These are phyloP conservation scores for Orbicella faveolata DNA, from an alignment of 64 coral and sea anemone species.

Conservation along the genomic window DNA sequence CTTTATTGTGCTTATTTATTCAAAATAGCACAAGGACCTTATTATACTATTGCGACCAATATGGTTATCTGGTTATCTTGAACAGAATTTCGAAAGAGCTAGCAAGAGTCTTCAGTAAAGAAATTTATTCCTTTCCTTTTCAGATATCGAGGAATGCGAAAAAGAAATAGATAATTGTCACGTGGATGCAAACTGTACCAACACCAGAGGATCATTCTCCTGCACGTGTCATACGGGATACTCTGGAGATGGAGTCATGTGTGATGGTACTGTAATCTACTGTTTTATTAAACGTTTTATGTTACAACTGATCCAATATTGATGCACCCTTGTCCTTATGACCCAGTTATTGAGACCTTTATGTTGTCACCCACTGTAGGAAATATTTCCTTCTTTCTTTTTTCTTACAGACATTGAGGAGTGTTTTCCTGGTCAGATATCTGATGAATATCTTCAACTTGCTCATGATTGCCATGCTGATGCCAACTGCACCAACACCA, in stretches of 20 bases:
- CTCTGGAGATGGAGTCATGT: conserved; percentile 66
- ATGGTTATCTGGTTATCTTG: too few relatives aligned
- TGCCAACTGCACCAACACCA: conserved; percentile 58
- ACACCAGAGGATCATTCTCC: conserved; percentile 65
- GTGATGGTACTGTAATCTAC: conserved; percentile 18
- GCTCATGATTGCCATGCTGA: conserved; percentile 53
- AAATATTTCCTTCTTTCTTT: not conserved
- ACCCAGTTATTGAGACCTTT: too few relatives aligned
- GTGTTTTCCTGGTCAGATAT: conserved; percentile 38
- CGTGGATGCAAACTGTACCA: conserved; percentile 62
- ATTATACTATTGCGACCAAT: too few relatives aligned
- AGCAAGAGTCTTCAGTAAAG: not conserved
- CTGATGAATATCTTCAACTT: conserved; percentile 34
- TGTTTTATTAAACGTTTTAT: not conserved
- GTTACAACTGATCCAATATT: too few relatives aligned
- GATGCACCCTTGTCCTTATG: too few relatives aligned
- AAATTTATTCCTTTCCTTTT: not conserved
- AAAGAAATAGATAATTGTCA: conserved; percentile 28
- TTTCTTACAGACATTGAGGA: conserved; percentile 39
- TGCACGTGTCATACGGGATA: conserved; percentile 66
- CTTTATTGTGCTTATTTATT: too few relatives aligned
- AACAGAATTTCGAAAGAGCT: not conserved
- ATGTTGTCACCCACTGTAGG: too few relatives aligned
- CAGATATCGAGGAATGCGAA: conserved; percentile 11
- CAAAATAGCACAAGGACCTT: too few relatives aligned